phyloP scores from a whole-genome alignment of 2,888 invertebrate species.

The Ophion ellenae region DNA sequence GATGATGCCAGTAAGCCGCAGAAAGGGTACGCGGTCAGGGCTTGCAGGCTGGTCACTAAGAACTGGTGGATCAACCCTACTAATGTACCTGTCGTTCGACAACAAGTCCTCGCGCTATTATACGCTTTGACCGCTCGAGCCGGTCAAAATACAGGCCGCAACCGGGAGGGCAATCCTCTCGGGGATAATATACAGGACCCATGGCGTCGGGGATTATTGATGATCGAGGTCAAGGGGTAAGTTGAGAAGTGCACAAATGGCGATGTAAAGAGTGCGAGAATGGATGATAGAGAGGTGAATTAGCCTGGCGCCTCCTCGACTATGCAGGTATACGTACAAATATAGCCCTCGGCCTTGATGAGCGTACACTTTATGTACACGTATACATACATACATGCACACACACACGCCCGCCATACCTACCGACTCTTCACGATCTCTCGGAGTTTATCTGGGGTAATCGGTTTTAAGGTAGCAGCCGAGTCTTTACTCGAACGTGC shows the following conservation, averaged over 20 bases:
- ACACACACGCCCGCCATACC: not conserved
- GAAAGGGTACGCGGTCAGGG: conserved; percentile 23
- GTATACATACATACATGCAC: not conserved
- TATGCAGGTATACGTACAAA: conserved; percentile 33
- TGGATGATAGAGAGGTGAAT: conserved; percentile 42
- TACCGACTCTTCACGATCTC: conserved; percentile 14
- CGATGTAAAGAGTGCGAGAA: conserved; percentile 30
- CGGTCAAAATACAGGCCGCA: conserved; percentile 8
- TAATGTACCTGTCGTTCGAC: conserved; percentile 40
- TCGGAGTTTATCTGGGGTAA: conserved; percentile 45
- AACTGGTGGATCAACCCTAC: conserved; percentile 46
- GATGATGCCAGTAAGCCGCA: not conserved
- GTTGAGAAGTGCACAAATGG: conserved; percentile 46
- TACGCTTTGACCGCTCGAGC: conserved; percentile 30
- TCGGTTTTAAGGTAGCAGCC: conserved; percentile 59
- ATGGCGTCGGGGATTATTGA: conserved; percentile 29
- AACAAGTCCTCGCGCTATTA: conserved; percentile 18
- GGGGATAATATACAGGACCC: conserved; percentile 7
- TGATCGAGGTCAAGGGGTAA: conserved; percentile 57
- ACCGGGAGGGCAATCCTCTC: conserved; percentile 37
- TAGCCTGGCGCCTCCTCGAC: conserved; percentile 58
- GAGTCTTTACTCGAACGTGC: conserved; percentile 60
- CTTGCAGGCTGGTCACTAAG: not conserved
- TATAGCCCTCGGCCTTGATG: not conserved
- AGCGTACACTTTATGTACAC: not conserved